Conservation (phyloP, 2,797 vertebrate genomes). For the Allenopithecus nigroviridis region DNA sequence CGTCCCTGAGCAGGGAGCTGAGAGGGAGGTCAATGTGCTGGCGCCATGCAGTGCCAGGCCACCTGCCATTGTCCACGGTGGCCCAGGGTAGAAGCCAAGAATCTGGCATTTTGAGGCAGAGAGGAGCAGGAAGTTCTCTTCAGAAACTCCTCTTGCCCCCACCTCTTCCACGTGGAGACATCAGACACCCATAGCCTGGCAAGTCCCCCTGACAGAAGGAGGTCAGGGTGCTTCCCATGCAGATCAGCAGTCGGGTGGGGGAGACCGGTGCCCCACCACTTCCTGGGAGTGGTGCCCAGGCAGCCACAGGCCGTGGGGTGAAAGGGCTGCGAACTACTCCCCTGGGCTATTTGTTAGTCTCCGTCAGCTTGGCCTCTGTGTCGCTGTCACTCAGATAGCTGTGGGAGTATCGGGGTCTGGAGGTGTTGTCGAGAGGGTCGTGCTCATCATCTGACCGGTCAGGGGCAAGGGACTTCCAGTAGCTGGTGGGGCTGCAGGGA, state of each 20-base stretch:
- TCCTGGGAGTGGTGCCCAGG: background rate
- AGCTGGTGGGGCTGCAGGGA: constrained; percentile 87
- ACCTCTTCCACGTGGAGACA: constrained; percentile 50
- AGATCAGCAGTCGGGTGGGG: constrained; percentile 4
- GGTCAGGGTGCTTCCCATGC: constrained; percentile 50
- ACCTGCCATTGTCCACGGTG: constrained; percentile 26
- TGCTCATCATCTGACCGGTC: constrained; percentile 93
- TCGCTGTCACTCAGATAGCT: constrained; percentile 88
- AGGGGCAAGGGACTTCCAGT: constrained; percentile 86
- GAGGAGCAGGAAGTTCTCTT: constrained; percentile 56
- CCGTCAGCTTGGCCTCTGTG: constrained; percentile 84
- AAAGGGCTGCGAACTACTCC: background rate
- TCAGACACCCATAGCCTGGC: constrained; percentile 27
- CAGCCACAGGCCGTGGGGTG: background rate
- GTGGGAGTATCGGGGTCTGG: constrained; percentile 83
- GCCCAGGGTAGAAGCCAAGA: constrained; percentile 46
- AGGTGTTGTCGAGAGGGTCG: constrained; percentile 84
- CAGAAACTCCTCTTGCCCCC: constrained; percentile 39
- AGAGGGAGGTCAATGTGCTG: constrained; percentile 46
- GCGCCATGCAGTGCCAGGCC: constrained; percentile 54
- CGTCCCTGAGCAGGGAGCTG: constrained; percentile 64
- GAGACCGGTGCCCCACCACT: background rate
- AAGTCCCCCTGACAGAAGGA: background rate
- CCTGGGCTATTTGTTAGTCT: constrained; percentile 85
- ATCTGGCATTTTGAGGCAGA: constrained; percentile 37